These are phyloP conservation scores for human DNA, from an alignment of 2,113 vertebrate species.

Conservation along the genomic window GRCh38 chr15:65116501-65117000, in stretches of 20 bases:
- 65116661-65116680: too few species aligned
- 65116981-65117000: background rate
- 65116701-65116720: too few species aligned
- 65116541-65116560: too few species aligned
- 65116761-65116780: background rate
- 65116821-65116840: background rate
- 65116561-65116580: too few species aligned
- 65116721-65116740: constrained; percentile 7
- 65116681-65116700: too few species aligned
- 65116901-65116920: background rate
- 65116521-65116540: too few species aligned
- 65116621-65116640: too few species aligned
- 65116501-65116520: too few species aligned
- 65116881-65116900: background rate
- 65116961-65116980: background rate
- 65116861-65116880: background rate
- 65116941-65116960: background rate
- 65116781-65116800: background rate
- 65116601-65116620: too few species aligned
- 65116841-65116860: background rate
- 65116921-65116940: background rate
- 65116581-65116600: too few species aligned
- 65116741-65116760: background rate
- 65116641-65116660: too few species aligned
- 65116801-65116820: background rate